Evolutionary conservation across 2,888 invertebrate genomes (phyloP), one percentile per base, ranked within the genome.

Genomic region (Microctonus aethiopoides): DNA sequence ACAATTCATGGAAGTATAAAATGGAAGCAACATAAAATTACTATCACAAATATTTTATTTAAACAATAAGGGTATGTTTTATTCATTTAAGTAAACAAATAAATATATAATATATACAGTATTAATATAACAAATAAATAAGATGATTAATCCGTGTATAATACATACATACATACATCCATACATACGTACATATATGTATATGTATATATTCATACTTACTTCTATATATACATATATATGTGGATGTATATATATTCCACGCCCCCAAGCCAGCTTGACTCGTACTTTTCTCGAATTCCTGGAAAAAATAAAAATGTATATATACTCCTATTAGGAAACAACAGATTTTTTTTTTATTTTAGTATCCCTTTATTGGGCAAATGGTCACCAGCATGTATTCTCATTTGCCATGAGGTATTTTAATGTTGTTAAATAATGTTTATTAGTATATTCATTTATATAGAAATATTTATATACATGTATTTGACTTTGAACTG

Each of bases 321-420:
- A n/a, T 16, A 65, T 65, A 52, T 57, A 46, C 51, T 65, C 59
- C 67, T 67, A 73, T 70, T 72, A 68, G 70, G 57, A 68, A 70
- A 68, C 63, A 72, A 74, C 72, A 74, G 71, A 75, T 76, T 75
- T 75, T 75, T 75, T 73, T 68, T 62, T 34, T 68, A n/a, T n/a
- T n/a, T n/a, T n/a, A n/a, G n/a, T n/a, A n/a, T 73, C 68, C 59
- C 69, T 34, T 57, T 62, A 56, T 54, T 61, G 36, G 62, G 4
- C 10, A 61, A 22, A 24, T 46, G 16, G 46, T 13, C 22, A 70
- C 64, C 29, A 46, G 54, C 62, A 61, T 70, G 68, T 73, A 70
- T 73, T 72, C 66, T 57, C 72, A 66, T 63, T 70, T 57, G 67
- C 62, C 72, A 72, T 73, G 73, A 72, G 71, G 68, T 67, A 10